Base-by-base conservation (phyloP, 2,797 vertebrate species). In the Syngnathus rostellatus region DNA sequence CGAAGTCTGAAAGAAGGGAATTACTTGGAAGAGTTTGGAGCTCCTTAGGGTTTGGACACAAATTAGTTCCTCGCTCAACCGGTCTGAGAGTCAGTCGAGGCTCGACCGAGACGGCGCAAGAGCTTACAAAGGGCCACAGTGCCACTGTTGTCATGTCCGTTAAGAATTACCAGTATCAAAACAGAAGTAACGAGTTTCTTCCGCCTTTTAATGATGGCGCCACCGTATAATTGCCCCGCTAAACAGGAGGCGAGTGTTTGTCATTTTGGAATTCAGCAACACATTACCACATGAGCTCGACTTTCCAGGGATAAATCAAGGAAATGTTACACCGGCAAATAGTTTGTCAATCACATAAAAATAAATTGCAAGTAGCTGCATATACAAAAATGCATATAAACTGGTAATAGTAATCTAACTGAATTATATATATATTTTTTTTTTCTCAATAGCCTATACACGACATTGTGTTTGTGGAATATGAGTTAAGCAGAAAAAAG, bases 11-110 rank as follows among this genome's bases (percentile, higher is more conserved):
- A 88, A 79, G 80, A 79, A 87, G 87, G 87, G 89, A 92, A 92
- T 90, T 88, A 89, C 86, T 89, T 88, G 69, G 72, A 87, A 92
- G 88, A 85, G 83, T 87, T 89, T 68, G 68, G 72, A 83, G 85
- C 85, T 91, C 89, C 90, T 88, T 82, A 77, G 89, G 89, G 89
- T 89, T 88, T 81, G 77, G 81, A 83, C 73, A 83, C 83, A 91
- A 91, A 92, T 91, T 91, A 85, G 81, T 86, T 92, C 77, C 78
- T 76, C 19, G 72, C 87, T 91, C 88, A 81, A 69, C 63, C 68
- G 83, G 76, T 71, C 75, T 65, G 67, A 81, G 80, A 81, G 73
- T 79, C 58, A 79, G 77, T 83, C 82, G 69, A 78, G 73, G 62
- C 70, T 77, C 77, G 70, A 60, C 72, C 80, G 75, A 45, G 74